Conservation (phyloP, 2,888 invertebrate genomes). For the Spodoptera picta region DNA sequence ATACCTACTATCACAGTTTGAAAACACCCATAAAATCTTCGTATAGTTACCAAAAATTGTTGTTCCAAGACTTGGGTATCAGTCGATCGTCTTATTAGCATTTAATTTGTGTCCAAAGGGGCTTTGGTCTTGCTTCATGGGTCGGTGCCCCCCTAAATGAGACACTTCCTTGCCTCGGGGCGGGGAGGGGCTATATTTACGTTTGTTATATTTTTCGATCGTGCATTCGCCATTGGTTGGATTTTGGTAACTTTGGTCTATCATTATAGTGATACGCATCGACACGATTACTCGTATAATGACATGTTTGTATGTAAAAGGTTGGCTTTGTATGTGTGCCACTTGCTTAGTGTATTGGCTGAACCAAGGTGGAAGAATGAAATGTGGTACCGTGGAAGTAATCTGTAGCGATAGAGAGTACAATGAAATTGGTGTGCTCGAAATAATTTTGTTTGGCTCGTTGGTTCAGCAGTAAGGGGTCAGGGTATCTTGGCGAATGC, state of each 20-base stretch:
- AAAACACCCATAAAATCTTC: conserved; percentile 58
- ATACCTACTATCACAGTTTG: conserved; percentile 10
- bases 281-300: conserved; percentile 44
- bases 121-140: conserved; percentile 74
- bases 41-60: conserved; percentile 59
- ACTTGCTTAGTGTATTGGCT: conserved; percentile 30
- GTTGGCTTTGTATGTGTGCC: conserved; percentile 33
- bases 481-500: too few species aligned
- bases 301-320: conserved; percentile 43
- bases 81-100: conserved; percentile 84
- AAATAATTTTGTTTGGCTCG: conserved; percentile 3
- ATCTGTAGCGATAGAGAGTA: conserved; percentile 27
- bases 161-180: conserved; percentile 84
- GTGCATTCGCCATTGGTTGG: conserved; percentile 67
- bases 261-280: conserved; percentile 57
- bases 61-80: conserved; percentile 64
- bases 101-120: conserved; percentile 86
- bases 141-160: conserved; percentile 85
- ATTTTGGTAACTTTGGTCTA: conserved; percentile 58
- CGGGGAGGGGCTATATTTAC: conserved; percentile 74
- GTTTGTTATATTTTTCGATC: conserved; percentile 71
- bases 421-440: conserved; percentile 36
- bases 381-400: conserved; percentile 14
- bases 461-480: too few species aligned
- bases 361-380: conserved; percentile 34